Conservation (phyloP, 92 coral and sea anemone species). For the Porites rus region DNA sequence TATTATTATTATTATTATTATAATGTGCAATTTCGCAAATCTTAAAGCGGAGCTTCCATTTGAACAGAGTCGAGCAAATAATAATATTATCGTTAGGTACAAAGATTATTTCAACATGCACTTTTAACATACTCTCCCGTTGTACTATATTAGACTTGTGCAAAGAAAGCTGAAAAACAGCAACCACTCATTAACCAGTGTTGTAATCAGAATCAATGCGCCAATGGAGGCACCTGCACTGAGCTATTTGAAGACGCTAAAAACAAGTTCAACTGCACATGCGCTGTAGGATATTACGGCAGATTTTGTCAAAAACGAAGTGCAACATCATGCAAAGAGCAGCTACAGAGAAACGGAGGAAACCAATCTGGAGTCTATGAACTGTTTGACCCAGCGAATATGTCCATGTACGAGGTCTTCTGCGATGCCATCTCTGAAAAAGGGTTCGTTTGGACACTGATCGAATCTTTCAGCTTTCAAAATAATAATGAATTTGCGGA, state of each 20-base stretch:
- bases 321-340: constrained; percentile 4
- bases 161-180: not conserved
- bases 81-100: too few relatives aligned
- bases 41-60: too few relatives aligned
- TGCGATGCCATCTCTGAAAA: constrained; percentile 53
- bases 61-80: too few relatives aligned
- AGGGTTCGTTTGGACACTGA: constrained; percentile 59
- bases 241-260: constrained; percentile 58
- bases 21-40: too few relatives aligned
- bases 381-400: constrained; percentile 8
- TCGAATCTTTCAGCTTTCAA: constrained; percentile 55
- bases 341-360: not conserved
- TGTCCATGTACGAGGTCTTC: not conserved
- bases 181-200: constrained; percentile 49
- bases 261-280: constrained; percentile 56
- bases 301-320: constrained; percentile 36
- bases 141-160: not conserved
- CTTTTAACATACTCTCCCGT: too few relatives aligned
- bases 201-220: constrained; percentile 37
- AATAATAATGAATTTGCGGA: constrained; percentile 11
- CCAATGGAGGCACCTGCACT: constrained; percentile 62
- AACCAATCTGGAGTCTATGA: constrained; percentile 2
- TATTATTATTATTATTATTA: too few relatives aligned
- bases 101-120: too few relatives aligned
- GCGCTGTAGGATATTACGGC: constrained; percentile 35